Percentiles rank a stretch among this genome's conserved stretches.
Conservation (phyloP, 2,888 invertebrate species). For the Dioctria rufipes region DNA sequence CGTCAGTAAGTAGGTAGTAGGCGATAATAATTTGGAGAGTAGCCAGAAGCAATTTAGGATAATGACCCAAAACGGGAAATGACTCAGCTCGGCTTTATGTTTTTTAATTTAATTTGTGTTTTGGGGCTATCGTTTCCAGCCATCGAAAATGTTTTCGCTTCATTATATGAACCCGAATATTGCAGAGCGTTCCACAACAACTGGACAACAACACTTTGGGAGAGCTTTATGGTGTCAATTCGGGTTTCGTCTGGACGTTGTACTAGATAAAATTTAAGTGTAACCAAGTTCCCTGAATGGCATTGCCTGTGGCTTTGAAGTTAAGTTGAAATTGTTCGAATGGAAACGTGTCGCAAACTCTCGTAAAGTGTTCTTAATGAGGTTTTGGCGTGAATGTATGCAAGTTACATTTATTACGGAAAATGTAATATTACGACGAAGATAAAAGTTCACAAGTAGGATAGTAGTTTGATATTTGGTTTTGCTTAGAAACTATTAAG, state of each 20-base stretch:
- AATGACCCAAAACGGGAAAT: conserved; percentile 59
- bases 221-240: conserved; percentile 49
- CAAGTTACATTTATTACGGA: conserved; percentile 9
- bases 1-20: neutral
- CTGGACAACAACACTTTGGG: conserved; percentile 41
- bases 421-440: neutral
- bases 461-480: neutral
- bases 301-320: conserved; percentile 42
- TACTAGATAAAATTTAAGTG: conserved; percentile 47
- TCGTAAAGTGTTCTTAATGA: conserved; percentile 33
- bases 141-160: conserved; percentile 50
- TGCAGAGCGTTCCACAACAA: conserved; percentile 27
- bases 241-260: conserved; percentile 43
- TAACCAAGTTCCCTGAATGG: conserved; percentile 16
- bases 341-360: conserved; percentile 22
- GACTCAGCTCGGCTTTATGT: conserved; percentile 61
- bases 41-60: conserved; percentile 61
- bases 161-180: conserved; percentile 22
- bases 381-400: conserved; percentile 1
- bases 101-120: conserved; percentile 62
- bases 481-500: no score
- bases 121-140: conserved; percentile 58
- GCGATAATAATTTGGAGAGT: conserved; percentile 59
- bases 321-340: conserved; percentile 21
- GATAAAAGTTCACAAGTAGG: neutral